Evolutionary conservation across 2,888 invertebrate species (phyloP).

Genomic region (Plutella xylostella): DNA sequence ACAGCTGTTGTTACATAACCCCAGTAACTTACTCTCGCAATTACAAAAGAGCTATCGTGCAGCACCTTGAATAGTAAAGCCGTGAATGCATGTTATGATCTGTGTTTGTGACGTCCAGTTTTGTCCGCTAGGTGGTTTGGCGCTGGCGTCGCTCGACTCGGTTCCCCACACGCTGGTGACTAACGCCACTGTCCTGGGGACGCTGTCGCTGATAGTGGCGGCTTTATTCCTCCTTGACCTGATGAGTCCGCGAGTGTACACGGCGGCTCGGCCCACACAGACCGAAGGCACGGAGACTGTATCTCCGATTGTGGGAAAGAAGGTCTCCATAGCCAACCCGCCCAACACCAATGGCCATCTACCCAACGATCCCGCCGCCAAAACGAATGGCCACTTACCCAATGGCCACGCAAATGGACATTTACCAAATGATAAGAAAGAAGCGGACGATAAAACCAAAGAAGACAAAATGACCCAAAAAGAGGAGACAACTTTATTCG

Average conservation of each 20-base stretch:
- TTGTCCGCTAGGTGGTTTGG: slow-evolving; percentile 69
- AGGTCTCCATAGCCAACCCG: slow-evolving; percentile 32
- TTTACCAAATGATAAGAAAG: slow-evolving; percentile 17
- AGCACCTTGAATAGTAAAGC: too few species aligned
- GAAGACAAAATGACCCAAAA: slow-evolving; percentile 49
- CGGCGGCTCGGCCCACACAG: slow-evolving; percentile 47
- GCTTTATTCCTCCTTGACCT: slow-evolving; percentile 77
- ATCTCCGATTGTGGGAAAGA: slow-evolving; percentile 43
- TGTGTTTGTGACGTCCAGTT: neutral
- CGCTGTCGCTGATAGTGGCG: slow-evolving; percentile 74
- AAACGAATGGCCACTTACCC: slow-evolving; percentile 24
- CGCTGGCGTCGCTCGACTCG: slow-evolving; percentile 78
- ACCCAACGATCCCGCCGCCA: neutral
- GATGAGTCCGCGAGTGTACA: slow-evolving; percentile 66
- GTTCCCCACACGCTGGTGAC: slow-evolving; percentile 75
- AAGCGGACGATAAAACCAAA: slow-evolving; percentile 22
- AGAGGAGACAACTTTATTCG: slow-evolving; percentile 33
- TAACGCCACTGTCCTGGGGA: slow-evolving; percentile 78
- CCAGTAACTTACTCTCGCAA: too few species aligned
- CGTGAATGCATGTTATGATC: too few species aligned
- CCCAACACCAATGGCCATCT: neutral
- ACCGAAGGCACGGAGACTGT: slow-evolving; percentile 39
- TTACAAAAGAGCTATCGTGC: too few species aligned
- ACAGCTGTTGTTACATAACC: too few species aligned
- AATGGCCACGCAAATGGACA: slow-evolving; percentile 27